Base-by-base conservation (phyloP, 2,888 invertebrate genomes). In the Ariolimax columbianus region DNA sequence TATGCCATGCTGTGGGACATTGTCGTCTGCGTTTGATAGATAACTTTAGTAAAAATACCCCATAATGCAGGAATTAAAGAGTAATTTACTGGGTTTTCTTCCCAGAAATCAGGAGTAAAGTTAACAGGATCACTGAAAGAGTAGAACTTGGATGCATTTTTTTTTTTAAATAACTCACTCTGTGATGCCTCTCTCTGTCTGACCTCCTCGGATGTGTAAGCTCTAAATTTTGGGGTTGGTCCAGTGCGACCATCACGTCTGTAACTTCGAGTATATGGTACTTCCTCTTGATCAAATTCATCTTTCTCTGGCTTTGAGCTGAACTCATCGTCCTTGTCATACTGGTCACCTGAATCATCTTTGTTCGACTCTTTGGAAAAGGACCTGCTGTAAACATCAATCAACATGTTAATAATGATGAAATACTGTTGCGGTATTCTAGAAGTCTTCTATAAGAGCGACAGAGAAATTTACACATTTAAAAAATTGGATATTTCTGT, bases 141-240 rank as follows among this genome's bases (percentile, higher is more conserved):
- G n/a, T n/a, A n/a, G 9, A 47, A 47, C 7, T 7, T 30, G 30
- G 66, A 14, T 11, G 4, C 2, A 73, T n/a, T 51, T 17, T 30
- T 36, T 26, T 47, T 11, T 7, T 47, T 47, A 47, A 47, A 47
- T 6, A 23, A 79, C 85, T 75, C 36, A 85, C 85, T 55, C 47
- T 81, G 80, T 66, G 85, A 75, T n/a, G 81, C 77, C 40, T 87
- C 87, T 36, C 87, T 77, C 63, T 83, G 82, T 73, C 78, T 82
- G 30, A 83, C 63, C 26, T 87, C 87, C 80, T 87, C 87, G 7
- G 87, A 87, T 4, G 87, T 84, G 72, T 86, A 87, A 11, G 87
- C 87, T 66, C 87, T 72, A 72, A 87, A 87, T 9, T 84, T 87
- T 55, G 87, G 87, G 11, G 83, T 84, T 17, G 84, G 87, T 14